phyloP scores from a whole-genome alignment of 2,113 vertebrate genomes.

The Sylvietta virens region DNA sequence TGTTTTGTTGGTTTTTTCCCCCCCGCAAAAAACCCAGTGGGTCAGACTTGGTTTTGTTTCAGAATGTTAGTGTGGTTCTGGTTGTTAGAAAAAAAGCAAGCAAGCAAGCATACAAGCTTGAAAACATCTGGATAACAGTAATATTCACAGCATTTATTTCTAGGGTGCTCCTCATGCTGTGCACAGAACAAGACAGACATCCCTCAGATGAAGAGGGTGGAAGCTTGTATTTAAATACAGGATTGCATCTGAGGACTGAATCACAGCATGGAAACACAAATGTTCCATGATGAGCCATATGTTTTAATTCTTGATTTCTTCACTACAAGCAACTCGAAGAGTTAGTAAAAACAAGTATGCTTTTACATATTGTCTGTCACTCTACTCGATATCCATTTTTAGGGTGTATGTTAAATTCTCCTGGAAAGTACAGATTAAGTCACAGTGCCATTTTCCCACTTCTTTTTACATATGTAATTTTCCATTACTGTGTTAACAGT shows the following conservation, averaged over 20 bases:
- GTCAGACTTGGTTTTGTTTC: neutral
- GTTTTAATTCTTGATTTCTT: neutral
- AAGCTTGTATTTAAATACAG: neutral
- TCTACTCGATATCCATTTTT: neutral
- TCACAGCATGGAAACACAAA: neutral
- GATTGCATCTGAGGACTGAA: neutral
- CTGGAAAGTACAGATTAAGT: neutral
- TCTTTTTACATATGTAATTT: neutral
- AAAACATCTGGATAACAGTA: neutral
- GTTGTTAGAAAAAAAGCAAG: neutral
- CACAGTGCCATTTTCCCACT: neutral
- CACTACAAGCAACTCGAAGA: neutral
- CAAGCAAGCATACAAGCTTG: neutral
- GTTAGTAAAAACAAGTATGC: neutral
- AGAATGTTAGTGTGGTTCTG: neutral
- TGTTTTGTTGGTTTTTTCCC: accelerated
- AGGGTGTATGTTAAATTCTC: neutral
- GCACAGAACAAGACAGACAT: neutral
- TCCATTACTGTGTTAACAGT: neutral
- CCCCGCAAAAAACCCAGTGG: neutral
- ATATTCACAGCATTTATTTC: neutral
- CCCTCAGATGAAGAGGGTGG: accelerated
- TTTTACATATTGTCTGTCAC: neutral
- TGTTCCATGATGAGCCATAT: neutral
- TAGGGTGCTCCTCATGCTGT: neutral